These are phyloP conservation scores for Nycticorax nycticorax DNA, from an alignment of 2,113 vertebrate genomes.

Conservation along the genomic window DNA sequence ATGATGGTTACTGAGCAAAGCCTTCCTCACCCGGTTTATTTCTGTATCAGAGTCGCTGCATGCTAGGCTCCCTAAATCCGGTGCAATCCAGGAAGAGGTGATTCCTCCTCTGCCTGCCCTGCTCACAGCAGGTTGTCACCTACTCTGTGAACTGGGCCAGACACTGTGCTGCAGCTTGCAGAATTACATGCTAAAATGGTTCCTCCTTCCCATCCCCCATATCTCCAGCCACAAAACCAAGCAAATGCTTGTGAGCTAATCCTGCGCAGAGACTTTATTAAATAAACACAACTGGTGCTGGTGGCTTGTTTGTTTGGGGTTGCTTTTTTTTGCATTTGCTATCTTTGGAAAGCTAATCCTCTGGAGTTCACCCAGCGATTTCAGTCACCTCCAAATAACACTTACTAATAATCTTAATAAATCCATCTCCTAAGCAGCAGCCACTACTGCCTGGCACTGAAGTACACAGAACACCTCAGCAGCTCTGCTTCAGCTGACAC, in stretches of 20 bases:
- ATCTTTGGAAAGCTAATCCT: constrained; percentile 66
- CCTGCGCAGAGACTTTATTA: constrained; percentile 36
- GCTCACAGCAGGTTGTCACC: background rate
- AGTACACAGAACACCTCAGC: constrained; percentile 1
- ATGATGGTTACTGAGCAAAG: background rate
- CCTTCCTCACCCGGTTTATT: background rate
- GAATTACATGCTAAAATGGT: background rate
- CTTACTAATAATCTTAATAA: constrained; percentile 63
- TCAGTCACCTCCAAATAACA: constrained; percentile 63
- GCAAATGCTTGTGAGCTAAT: constrained; percentile 21
- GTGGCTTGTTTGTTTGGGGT: constrained; percentile 22
- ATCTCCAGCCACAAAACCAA: constrained; percentile 42
- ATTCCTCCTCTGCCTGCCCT: background rate
- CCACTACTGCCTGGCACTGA: constrained; percentile 32
- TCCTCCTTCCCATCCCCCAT: background rate
- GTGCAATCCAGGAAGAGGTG: constrained; percentile 21
- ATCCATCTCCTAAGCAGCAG: constrained; percentile 42
- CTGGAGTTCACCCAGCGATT: constrained; percentile 48
- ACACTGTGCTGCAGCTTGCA: background rate
- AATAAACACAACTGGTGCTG: constrained; percentile 38
- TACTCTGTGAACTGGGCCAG: background rate
- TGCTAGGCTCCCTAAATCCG: background rate
- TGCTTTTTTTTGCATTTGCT: constrained; percentile 40
- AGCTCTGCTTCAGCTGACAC: constrained; percentile 17
- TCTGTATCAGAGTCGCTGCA: background rate